These are phyloP conservation scores for Gambelia wislizenii DNA, from an alignment of 2,797 vertebrate genomes.

Conservation along the genomic window DNA sequence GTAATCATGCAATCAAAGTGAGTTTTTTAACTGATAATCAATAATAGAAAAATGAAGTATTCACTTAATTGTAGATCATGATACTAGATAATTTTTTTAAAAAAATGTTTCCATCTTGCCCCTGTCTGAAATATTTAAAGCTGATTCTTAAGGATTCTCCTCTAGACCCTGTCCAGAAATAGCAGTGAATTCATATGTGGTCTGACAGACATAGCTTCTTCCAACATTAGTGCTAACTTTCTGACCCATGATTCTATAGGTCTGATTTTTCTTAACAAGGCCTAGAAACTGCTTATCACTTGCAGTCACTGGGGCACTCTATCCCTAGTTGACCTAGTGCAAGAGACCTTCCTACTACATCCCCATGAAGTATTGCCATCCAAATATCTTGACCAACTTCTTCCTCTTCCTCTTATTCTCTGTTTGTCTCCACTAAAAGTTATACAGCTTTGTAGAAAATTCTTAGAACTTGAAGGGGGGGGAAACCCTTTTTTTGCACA, in stretches of 20 bases:
- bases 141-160: accelerated
- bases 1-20: not conserved
- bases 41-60: not conserved
- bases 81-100: not conserved
- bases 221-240: not conserved
- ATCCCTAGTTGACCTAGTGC: too few relatives aligned
- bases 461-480: not conserved
- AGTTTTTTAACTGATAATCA: not conserved
- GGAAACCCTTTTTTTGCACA: not conserved
- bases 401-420: accelerated
- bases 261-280: not conserved
- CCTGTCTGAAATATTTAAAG: not conserved
- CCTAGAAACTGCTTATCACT: not conserved
- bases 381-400: not conserved
- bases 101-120: accelerated
- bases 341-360: not conserved
- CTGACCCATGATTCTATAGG: not conserved
- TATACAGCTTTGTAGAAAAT: accelerated
- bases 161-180: accelerated
- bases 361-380: accelerated
- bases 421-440: not conserved
- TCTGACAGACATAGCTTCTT: not conserved
- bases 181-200: not conserved
- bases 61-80: too few relatives aligned
- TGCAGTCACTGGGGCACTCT: not conserved